Evolutionary conservation across 1,140 invertebrate species (phyloP).

Genomic region (Portunus trituberculatus): DNA sequence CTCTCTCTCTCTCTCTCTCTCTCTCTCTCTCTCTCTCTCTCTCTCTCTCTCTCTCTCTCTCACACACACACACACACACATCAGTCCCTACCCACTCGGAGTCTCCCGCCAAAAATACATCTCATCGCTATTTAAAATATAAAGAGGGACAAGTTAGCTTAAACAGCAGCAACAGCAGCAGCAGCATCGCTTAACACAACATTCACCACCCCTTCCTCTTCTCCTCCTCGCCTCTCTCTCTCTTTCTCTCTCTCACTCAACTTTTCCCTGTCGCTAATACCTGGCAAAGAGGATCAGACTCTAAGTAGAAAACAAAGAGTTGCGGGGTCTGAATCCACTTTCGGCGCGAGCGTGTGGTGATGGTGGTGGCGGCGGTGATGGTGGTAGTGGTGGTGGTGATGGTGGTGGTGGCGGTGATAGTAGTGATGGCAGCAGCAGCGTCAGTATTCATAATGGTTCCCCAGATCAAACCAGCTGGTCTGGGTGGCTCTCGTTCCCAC

Average conservation of each 20-base stretch:
- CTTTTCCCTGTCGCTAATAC: conserved; percentile 8
- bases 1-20: conserved; percentile 34
- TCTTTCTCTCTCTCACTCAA: neutral
- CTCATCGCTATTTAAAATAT: too few relatives aligned
- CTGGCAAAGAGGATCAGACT: conserved; percentile 40
- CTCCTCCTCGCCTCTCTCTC: too few relatives aligned
- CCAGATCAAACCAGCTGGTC: conserved; percentile 44
- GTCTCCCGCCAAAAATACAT: too few relatives aligned
- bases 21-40: too few relatives aligned
- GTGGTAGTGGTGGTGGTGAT: neutral
- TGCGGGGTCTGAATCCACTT: conserved; percentile 45
- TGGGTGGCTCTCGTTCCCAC: conserved; percentile 18
- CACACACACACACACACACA: too few relatives aligned
- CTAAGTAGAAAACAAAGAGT: conserved; percentile 35
- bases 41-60: too few relatives aligned
- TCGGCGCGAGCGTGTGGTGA: neutral
- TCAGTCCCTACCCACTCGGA: too few relatives aligned
- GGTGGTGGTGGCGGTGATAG: too few relatives aligned
- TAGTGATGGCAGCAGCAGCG: neutral
- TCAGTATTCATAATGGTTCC: conserved; percentile 47
- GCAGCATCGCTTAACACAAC: neutral
- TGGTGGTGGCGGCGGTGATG: neutral
- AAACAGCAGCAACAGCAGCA: too few relatives aligned
- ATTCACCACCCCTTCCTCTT: neutral
- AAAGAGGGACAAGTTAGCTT: too few relatives aligned